Conservation (phyloP, 2,797 vertebrate genomes). For the Leontopithecus rosalia region DNA sequence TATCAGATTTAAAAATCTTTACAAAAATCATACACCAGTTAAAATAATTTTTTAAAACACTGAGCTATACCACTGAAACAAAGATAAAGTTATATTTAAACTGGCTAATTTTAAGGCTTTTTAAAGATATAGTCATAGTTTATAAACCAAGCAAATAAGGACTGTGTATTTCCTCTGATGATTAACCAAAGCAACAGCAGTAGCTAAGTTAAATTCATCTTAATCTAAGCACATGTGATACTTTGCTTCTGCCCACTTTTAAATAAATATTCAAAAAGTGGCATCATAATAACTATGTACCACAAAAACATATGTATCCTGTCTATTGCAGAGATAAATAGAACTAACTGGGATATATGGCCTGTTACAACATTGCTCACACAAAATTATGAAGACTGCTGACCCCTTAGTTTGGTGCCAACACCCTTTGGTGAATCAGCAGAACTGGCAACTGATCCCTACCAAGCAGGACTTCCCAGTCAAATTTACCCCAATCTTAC, state of each 20-base stretch:
- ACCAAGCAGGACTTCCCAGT: not conserved
- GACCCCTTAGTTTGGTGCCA: not conserved
- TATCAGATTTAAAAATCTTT: not conserved
- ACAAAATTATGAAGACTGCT: conserved; percentile 4
- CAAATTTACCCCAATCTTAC: not conserved
- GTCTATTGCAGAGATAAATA: not conserved
- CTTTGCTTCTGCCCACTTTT: not conserved
- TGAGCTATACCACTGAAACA: not conserved
- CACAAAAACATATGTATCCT: not conserved
- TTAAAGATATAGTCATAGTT: not conserved
- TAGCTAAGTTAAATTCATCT: not conserved
- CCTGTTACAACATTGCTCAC: not conserved
- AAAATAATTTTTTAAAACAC: not conserved
- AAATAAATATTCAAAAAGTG: not conserved
- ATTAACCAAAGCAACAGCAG: not conserved
- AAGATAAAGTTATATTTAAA: not conserved
- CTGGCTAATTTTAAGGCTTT: not conserved
- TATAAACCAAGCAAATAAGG: not conserved
- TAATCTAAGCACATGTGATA: not conserved
- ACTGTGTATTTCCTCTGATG: not conserved
- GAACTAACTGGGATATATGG: not conserved
- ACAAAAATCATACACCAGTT: not conserved
- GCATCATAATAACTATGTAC: not conserved
- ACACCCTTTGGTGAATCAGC: not conserved
- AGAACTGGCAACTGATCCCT: not conserved